Evolutionary conservation across 2,888 invertebrate species (phyloP).

Genomic region (Myathropa florea): DNA sequence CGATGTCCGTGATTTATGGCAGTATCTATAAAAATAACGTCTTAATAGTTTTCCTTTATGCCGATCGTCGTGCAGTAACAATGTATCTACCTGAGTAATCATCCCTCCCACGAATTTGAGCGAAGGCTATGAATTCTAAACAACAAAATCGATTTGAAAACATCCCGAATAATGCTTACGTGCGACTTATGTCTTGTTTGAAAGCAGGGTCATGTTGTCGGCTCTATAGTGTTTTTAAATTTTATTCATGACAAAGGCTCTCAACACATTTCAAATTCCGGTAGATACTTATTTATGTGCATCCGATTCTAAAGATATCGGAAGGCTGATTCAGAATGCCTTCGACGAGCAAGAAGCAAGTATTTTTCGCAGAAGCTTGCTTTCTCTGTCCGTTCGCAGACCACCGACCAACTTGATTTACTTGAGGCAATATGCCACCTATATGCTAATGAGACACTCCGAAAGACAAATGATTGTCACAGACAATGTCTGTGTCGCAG

Average conservation of each 20-base stretch:
- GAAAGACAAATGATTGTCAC: constrained; percentile 57
- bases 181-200: constrained; percentile 49
- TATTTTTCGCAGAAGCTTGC: constrained; percentile 16
- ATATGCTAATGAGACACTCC: constrained; percentile 52
- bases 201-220: constrained; percentile 46
- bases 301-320: constrained; percentile 32
- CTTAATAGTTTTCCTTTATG: constrained; percentile 35
- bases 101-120: constrained; percentile 57
- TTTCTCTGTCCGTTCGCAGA: constrained; percentile 23
- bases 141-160: constrained; percentile 48
- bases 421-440: constrained; percentile 64
- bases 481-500: constrained; percentile 17
- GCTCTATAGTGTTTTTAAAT: constrained; percentile 32
- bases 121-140: constrained; percentile 61
- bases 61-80: constrained; percentile 29
- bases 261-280: constrained; percentile 38
- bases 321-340: neutral
- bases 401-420: constrained; percentile 65
- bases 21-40: constrained; percentile 36
- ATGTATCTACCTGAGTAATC: constrained; percentile 51
- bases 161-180: constrained; percentile 59
- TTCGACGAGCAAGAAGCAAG: constrained; percentile 49
- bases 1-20: constrained; percentile 41
- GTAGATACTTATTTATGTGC: constrained; percentile 52
- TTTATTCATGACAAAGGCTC: constrained; percentile 59